These are phyloP conservation scores for Oxyruncus cristatus DNA, from an alignment of 2,113 vertebrate species.

Conservation along the genomic window DNA sequence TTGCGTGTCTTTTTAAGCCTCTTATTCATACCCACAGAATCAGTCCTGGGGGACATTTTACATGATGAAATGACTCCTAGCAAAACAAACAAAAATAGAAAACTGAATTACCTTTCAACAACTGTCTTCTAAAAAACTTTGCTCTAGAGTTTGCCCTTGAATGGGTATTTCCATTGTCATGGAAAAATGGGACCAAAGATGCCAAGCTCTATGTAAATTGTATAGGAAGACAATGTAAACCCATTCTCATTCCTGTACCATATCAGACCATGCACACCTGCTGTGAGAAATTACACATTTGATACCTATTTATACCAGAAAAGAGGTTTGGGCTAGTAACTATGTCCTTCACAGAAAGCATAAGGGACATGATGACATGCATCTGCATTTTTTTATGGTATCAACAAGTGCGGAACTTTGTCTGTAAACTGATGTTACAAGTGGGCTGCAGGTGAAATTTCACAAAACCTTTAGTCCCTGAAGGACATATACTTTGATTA, in stretches of 20 bases:
- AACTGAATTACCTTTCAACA: neutral
- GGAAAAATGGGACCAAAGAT: neutral
- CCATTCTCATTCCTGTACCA: neutral
- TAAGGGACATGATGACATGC: neutral
- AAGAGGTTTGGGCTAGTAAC: neutral
- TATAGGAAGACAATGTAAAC: neutral
- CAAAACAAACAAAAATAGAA: neutral
- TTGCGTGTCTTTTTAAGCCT: neutral
- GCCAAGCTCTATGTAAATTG: neutral
- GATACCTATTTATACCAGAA: neutral
- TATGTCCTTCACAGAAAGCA: neutral
- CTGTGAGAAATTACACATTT: neutral
- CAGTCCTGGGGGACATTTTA: neutral
- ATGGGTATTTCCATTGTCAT: neutral
- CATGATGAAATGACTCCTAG: neutral
- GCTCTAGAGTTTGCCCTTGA: neutral
- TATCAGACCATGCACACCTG: neutral
- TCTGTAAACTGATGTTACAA: neutral
- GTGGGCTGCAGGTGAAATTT: neutral
- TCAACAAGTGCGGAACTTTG: neutral
- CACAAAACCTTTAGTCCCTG: neutral
- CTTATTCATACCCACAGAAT: neutral
- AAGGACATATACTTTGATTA: slow-evolving; percentile 16
- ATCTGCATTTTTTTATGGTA: neutral
- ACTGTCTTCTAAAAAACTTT: neutral